Percentiles rank a stretch among this genome's conserved stretches.
These are phyloP conservation scores for Dipodomys stephensi DNA, from an alignment of 2,113 vertebrate species.

Conservation along the genomic window DNA sequence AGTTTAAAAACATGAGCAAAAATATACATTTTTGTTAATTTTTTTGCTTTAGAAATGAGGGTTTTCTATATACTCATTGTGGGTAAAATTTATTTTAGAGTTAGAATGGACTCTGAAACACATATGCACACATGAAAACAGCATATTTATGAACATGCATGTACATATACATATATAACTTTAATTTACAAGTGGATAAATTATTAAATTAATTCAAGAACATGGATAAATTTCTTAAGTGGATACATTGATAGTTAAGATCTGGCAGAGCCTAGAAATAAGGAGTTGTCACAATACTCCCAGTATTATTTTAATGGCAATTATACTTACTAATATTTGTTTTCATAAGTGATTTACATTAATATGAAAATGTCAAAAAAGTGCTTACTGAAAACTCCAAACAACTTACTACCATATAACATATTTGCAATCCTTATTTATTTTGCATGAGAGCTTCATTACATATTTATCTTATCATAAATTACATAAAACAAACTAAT, in stretches of 20 bases:
- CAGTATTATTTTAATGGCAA: too few relatives aligned
- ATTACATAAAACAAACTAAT: not conserved
- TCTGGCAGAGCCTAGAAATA: not conserved
- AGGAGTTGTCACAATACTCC: too few relatives aligned
- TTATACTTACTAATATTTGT: not conserved
- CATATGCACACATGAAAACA: not conserved
- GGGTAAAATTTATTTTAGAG: not conserved
- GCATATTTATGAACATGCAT: not conserved
- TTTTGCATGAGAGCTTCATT: not conserved
- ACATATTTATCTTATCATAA: not conserved
- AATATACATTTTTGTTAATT: too few relatives aligned
- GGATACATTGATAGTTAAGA: not conserved
- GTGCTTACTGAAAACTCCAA: too few relatives aligned
- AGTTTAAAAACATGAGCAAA: too few relatives aligned
- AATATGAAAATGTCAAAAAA: not conserved
- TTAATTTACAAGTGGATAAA: not conserved
- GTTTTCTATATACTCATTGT: too few relatives aligned
- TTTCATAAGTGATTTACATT: not conserved
- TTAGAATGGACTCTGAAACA: not conserved
- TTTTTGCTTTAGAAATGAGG: too few relatives aligned
- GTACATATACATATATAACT: not conserved
- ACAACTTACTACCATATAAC: too few relatives aligned
- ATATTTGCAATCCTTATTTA: too few relatives aligned
- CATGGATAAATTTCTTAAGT: too few relatives aligned
- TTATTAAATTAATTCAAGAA: not conserved